A percentile compares a stretch with the other conserved stretches of the same genome.
phyloP scores from a whole-genome alignment of 2,113 vertebrate genomes.

The Pseudopodoces humilis region DNA sequence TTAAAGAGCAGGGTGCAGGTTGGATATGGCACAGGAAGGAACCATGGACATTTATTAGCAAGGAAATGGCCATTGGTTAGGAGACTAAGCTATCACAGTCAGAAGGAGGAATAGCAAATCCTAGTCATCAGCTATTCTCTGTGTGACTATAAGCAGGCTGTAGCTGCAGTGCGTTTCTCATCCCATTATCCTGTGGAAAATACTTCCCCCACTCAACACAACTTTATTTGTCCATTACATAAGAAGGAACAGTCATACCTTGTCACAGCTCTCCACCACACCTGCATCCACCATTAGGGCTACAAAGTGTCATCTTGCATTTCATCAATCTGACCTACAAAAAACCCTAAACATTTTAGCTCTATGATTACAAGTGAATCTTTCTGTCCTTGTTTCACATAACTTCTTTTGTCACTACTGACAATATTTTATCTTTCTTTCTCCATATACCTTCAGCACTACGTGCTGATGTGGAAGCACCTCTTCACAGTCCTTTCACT shows the following conservation, averaged over 20 bases:
- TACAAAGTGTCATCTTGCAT: not conserved
- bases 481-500: not conserved
- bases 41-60: not conserved
- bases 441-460: not conserved
- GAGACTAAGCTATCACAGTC: not conserved
- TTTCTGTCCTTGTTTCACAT: not conserved
- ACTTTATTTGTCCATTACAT: not conserved
- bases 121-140: not conserved
- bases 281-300: not conserved
- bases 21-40: not conserved
- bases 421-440: not conserved
- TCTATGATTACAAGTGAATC: not conserved
- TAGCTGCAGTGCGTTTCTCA: not conserved
- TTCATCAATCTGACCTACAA: not conserved
- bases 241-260: not conserved
- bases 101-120: not conserved
- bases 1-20: not conserved
- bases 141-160: not conserved
- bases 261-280: not conserved
- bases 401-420: not conserved
- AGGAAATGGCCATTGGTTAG: not conserved
- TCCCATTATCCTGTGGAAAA: not conserved
- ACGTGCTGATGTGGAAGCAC: not conserved
- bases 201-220: not conserved
- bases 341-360: not conserved